Evolutionary conservation across 2,888 invertebrate species (phyloP), one percentile per base, ranked within the genome.

Genomic region (Saturnia pavonia): DNA sequence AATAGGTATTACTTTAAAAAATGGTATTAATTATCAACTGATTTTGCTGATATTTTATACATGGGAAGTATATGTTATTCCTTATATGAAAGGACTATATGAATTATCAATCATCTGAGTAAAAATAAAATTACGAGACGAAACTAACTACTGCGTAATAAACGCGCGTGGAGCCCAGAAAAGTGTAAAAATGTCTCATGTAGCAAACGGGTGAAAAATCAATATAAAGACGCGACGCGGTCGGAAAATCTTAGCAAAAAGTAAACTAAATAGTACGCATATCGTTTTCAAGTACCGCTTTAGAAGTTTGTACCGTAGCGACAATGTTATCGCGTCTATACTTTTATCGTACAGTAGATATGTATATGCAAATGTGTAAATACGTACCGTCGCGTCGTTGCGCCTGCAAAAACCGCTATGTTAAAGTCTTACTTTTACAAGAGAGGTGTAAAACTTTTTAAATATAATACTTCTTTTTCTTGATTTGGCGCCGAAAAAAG

Each of bases 211-310:
- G 27, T 25, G 57, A 14, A 60, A 60, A 60, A 60, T 60, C 57
- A 60, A 60, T 60, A 60, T 60, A 60, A 60, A 60, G 57, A 60
- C 57, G 57, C 57, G 57, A 27, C 57, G 57, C 54, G 54, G 54
- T n/a, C 22, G 54, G 54, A 22, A 54, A 54, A 22, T n/a, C 54
- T 54, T 54, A 22, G 22, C 54, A n/a, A 22, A 22, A 54, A n/a
- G 54, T 9, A 54, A 54, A 54, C 22, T n/a, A n/a, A 54, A 54
- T 54, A 54, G 54, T 54, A 54, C 54, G 22, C 54, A 54, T 54
- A 54, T 22, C 22, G 11, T 54, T 54, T 54, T 54, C 22, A 54
- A 60, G 27, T 60, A 25, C 27, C 57, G 57, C 57, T 60, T 60
- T 27, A 27, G 25, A 60, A 60, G 57, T 60, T 12, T 14, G 57